phyloP scores from a whole-genome alignment of 92 coral and sea anemone genomes.

The Pocillopora meandrina region DNA sequence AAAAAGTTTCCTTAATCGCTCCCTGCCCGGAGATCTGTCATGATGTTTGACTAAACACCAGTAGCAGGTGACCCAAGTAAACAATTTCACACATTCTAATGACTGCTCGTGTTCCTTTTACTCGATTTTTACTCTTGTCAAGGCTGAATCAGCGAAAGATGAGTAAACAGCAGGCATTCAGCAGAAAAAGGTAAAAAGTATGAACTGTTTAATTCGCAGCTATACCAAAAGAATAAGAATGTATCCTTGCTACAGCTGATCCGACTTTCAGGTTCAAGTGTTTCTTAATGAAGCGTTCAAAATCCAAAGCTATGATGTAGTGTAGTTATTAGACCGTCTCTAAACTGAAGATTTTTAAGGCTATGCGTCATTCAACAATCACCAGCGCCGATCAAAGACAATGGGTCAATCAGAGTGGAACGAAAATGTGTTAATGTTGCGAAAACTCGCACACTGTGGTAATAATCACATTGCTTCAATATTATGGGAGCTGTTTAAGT shows the following conservation, averaged over 20 bases:
- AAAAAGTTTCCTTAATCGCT: background rate
- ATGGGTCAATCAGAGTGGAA: conserved; percentile 17
- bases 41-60: background rate
- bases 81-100: background rate
- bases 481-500: background rate
- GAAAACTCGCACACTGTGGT: background rate
- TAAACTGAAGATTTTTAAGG: conserved; percentile 12
- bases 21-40: background rate
- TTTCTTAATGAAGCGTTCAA: conserved; percentile 26
- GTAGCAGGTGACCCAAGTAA: conserved; percentile 26
- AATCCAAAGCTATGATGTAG: conserved; percentile 29
- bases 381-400: background rate
- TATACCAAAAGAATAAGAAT: background rate
- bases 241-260: background rate
- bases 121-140: background rate
- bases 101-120: background rate
- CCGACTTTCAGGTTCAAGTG: conserved; percentile 31
- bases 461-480: background rate
- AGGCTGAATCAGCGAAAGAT: background rate
- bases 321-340: background rate
- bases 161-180: background rate
- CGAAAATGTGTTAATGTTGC: background rate
- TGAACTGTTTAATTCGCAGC: background rate
- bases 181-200: background rate
- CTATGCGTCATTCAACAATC: conserved; percentile 24